Conservation (phyloP, 2,113 vertebrate genomes). For the Seriola quinqueradiata region DNA sequence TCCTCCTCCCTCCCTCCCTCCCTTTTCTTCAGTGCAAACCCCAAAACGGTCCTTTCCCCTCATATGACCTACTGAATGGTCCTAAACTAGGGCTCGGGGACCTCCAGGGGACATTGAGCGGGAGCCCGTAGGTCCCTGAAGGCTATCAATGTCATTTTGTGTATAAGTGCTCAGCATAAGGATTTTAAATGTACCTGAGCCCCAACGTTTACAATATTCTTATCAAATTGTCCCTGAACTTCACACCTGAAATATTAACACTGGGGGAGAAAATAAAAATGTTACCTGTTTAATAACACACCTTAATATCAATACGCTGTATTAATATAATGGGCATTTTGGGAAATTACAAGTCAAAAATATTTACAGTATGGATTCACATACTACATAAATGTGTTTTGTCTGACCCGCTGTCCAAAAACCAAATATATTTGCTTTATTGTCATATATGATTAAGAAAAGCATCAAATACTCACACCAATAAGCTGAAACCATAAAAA, state of each 20-base stretch:
- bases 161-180: background rate
- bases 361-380: too few species aligned
- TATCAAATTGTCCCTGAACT: background rate
- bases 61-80: constrained; percentile 79
- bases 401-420: too few species aligned
- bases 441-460: too few species aligned
- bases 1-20: constrained; percentile 10
- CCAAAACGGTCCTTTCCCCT: constrained; percentile 77
- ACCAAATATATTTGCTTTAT: too few species aligned
- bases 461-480: too few species aligned
- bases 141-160: background rate
- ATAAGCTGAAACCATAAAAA: too few species aligned
- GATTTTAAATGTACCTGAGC: background rate
- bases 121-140: background rate
- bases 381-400: too few species aligned
- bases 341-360: too few species aligned
- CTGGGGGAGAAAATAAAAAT: background rate
- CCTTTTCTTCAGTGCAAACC: constrained; percentile 42
- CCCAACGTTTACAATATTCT: background rate
- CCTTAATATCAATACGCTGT: background rate
- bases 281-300: background rate
- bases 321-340: too few species aligned
- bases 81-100: constrained; percentile 17
- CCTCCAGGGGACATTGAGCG: background rate
- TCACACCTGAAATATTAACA: background rate